Evolutionary conservation across 2,113 vertebrate species (phyloP), one percentile per base, ranked within the genome.

Genomic region (Perca flavescens): DNA sequence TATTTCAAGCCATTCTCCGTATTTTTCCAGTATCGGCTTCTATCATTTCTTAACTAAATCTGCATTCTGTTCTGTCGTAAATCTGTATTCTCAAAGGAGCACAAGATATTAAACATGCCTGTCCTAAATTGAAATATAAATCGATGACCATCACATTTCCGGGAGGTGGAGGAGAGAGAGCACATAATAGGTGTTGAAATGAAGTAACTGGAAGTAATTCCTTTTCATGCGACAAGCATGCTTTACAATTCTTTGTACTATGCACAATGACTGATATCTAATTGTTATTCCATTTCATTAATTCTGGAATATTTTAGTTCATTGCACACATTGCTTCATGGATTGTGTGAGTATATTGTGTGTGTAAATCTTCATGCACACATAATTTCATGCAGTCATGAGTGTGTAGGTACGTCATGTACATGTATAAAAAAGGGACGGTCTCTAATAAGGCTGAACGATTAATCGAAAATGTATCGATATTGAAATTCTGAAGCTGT

Each of bases 131-230:
- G 12, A 62, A 61, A 43, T 63, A 22, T 36, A 67, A 74, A 40
- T 54, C 34, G 46, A 31, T 31, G 66, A 8, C 28, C 47, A 54
- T 53, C 13, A 53, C 34, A 46, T 71, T 60, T 25, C 31, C 6
- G 5, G 17, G 34, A 21, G 12, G 5, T 31, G 13, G 40, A 16
- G 16, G 28, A 50, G 15, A 52, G 34, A 46, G 60, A 66, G 70
- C 0, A 2, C 0, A 64, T 43, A 19, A 65, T 22, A 61, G 19
- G 34, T 54, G 28, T 22, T 67, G 47, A 79, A 79, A 74, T 79
- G 1, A 74, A 67, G 19, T 61, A 66, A 72, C 15, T 77, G 53
- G 34, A 85, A 77, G 46, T 54, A 47, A 85, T 85, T 77, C 5
- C 72, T 61, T 68, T 61, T 62, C 19, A 28, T 49, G 60, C 0